These are phyloP conservation scores for Stigmatopora nigra DNA, from an alignment of 2,113 vertebrate genomes.

Conservation along the genomic window DNA sequence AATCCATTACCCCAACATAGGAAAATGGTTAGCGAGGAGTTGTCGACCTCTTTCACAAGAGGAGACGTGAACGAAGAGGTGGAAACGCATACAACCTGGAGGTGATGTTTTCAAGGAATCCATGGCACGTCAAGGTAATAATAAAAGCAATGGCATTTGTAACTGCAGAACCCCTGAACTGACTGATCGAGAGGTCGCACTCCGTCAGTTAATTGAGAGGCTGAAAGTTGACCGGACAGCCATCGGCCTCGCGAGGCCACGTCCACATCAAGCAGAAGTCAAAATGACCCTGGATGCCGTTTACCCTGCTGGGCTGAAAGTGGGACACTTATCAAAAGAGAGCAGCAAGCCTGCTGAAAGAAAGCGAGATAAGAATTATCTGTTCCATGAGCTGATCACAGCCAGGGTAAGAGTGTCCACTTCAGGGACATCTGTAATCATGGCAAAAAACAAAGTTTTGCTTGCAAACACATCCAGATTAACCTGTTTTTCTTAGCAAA, in stretches of 20 bases:
- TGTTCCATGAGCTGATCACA: slow-evolving; percentile 71
- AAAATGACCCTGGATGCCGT: slow-evolving; percentile 50
- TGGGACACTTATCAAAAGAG: slow-evolving; percentile 30
- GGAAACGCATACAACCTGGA: not conserved
- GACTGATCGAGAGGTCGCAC: slow-evolving; percentile 56
- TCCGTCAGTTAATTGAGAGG: slow-evolving; percentile 62
- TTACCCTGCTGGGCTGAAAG: slow-evolving; percentile 47
- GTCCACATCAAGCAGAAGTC: slow-evolving; percentile 15
- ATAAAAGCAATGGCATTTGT: slow-evolving; percentile 3
- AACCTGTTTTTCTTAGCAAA: not conserved
- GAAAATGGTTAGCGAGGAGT: slow-evolving; percentile 44
- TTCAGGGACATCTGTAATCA: not conserved
- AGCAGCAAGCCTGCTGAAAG: slow-evolving; percentile 35
- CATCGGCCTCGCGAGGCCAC: slow-evolving; percentile 64
- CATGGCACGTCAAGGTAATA: not conserved
- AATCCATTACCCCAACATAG: slow-evolving; percentile 23
- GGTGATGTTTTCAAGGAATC: slow-evolving; percentile 3
- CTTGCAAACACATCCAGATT: not conserved
- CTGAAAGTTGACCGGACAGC: slow-evolving; percentile 69
- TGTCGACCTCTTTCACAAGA: slow-evolving; percentile 61
- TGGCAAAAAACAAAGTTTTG: not conserved
- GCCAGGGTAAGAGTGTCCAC: slow-evolving; percentile 69
- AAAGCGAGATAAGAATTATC: slow-evolving; percentile 67
- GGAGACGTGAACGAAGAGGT: slow-evolving; percentile 47
- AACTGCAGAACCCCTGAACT: slow-evolving; percentile 37